A percentile compares a stretch with the other conserved stretches of the same genome.
Evolutionary conservation across 2,888 invertebrate genomes (phyloP).

Genomic region (Galerucella pusilla): DNA sequence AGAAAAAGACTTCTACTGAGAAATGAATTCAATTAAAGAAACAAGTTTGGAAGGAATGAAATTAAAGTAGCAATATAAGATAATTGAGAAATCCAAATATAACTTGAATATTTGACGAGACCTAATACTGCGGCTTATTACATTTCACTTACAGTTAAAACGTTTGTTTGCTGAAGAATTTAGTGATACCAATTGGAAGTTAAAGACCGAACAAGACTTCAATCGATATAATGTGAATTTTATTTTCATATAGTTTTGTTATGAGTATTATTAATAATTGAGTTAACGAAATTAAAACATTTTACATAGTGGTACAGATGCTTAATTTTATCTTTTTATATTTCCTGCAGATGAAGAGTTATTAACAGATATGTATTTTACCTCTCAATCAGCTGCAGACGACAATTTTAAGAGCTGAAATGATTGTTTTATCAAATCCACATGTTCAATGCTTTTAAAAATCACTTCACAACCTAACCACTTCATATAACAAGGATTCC

Average conservation of each 20-base stretch:
- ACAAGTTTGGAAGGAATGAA: neutral
- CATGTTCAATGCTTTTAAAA: constrained; percentile 26
- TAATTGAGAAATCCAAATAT: neutral
- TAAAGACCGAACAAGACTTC: neutral
- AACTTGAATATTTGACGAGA: neutral
- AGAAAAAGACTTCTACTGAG: neutral
- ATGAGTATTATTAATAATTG: too few species aligned
- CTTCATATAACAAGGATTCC: neutral
- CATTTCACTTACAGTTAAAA: neutral
- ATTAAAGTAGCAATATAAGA: neutral
- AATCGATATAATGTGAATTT: neutral
- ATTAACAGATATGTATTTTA: constrained; percentile 22
- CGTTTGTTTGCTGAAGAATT: neutral
- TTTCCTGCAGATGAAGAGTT: neutral
- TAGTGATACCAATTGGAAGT: neutral
- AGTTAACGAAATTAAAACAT: too few species aligned
- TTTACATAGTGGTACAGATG: neutral
- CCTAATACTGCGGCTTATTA: neutral
- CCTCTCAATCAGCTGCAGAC: constrained; percentile 22
- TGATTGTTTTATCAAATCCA: constrained; percentile 36
- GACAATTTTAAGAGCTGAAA: constrained; percentile 26
- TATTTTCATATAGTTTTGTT: neutral
- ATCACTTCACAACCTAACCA: neutral
- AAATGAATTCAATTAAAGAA: constrained; percentile 6
- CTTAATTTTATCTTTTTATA: neutral